Percentiles rank a stretch among this genome's conserved stretches.
These are phyloP conservation scores for Coleophora flavipennella DNA, from an alignment of 2,888 invertebrate species.

Conservation along the genomic window DNA sequence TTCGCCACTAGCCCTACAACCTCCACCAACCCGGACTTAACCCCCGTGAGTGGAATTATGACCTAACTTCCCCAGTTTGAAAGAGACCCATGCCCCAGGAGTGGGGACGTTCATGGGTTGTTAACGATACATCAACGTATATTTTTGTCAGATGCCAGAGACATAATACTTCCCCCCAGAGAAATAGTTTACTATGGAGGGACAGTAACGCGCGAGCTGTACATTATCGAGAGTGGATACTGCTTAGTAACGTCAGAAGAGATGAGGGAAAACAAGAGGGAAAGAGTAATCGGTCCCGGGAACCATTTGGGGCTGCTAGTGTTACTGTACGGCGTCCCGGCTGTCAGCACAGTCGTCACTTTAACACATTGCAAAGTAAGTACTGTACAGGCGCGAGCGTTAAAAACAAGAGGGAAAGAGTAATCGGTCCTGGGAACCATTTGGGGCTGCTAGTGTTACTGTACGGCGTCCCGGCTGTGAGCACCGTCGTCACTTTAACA, in stretches of 20 bases:
- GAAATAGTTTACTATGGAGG: conserved; percentile 69
- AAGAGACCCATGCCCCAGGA: no score
- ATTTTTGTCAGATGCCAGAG: conserved; percentile 41
- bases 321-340: conserved; percentile 61
- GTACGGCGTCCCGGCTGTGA: conserved; percentile 60
- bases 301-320: conserved; percentile 60
- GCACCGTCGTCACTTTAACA: conserved; percentile 61
- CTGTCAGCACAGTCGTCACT: conserved; percentile 58
- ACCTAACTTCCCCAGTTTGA: no score
- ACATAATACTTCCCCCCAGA: conserved; percentile 62
- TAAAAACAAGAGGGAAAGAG: conserved; percentile 42
- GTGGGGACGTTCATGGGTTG: no score
- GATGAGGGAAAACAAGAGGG: conserved; percentile 37
- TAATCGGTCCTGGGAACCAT: conserved; percentile 60
- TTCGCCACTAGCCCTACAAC: no score
- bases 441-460: conserved; percentile 59
- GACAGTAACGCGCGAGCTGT: conserved; percentile 62
- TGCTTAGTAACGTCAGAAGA: conserved; percentile 52
- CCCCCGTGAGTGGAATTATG: no score
- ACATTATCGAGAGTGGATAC: conserved; percentile 66
- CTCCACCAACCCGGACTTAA: no score
- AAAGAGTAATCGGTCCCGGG: conserved; percentile 56
- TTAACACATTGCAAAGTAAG: conserved; percentile 67
- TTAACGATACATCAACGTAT: no score
- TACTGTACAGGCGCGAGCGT: no score